A percentile compares a stretch with the other conserved stretches of the same genome.
phyloP scores from a whole-genome alignment of 2,113 vertebrate genomes.

The Zosterops pallidus region DNA sequence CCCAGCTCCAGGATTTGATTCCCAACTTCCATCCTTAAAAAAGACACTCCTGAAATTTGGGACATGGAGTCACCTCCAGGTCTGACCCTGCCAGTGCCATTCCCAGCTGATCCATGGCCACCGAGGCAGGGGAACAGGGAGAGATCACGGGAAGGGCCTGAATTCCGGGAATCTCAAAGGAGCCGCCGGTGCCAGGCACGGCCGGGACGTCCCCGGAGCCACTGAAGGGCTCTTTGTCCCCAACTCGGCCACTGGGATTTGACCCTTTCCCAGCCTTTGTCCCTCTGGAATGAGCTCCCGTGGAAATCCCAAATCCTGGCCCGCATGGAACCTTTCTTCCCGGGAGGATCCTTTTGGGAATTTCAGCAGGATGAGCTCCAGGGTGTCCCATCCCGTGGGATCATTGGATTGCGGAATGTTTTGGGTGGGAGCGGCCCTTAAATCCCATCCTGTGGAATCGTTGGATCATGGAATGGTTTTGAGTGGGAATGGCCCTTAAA shows the following conservation, averaged over 20 bases:
- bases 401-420: accelerated
- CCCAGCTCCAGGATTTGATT: neutral
- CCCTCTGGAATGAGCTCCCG: neutral
- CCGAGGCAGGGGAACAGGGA: too few relatives aligned
- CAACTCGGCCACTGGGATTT: accelerated
- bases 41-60: neutral
- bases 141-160: neutral
- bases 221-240: neutral
- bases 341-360: neutral
- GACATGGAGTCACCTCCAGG: too few relatives aligned
- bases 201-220: neutral
- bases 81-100: too few relatives aligned
- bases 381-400: neutral
- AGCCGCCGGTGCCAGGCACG: neutral
- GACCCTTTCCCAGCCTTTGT: neutral
- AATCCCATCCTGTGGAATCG: neutral
- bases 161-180: neutral
- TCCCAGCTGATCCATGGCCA: accelerated
- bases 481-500: too few relatives aligned
- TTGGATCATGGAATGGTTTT: too few relatives aligned
- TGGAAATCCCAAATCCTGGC: neutral
- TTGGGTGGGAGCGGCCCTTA: neutral
- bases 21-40: accelerated
- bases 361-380: neutral
- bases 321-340: neutral